Percentiles rank a stretch among this genome's conserved stretches.
These are phyloP conservation scores for Athrips mouffetella DNA, from an alignment of 2,888 invertebrate genomes.

Conservation along the genomic window DNA sequence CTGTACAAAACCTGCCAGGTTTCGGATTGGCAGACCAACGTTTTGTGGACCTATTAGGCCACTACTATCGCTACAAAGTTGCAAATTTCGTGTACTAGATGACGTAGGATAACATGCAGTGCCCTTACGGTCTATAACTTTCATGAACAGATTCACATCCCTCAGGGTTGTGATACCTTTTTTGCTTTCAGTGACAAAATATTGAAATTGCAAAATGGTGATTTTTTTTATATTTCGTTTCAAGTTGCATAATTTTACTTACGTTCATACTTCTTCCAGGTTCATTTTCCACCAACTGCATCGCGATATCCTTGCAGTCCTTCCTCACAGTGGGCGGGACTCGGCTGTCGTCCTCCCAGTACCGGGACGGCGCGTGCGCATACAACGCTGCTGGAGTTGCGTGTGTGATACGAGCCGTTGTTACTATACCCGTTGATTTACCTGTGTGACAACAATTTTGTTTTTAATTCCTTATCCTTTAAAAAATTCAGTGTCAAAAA, in stretches of 20 bases:
- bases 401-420: constrained; percentile 87
- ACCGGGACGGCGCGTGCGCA: constrained; percentile 85
- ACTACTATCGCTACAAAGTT: no score
- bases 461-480: not conserved
- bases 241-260: constrained; percentile 30
- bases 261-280: constrained; percentile 87
- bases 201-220: no score
- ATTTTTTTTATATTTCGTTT: no score
- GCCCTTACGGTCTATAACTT: no score
- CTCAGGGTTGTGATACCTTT: no score
- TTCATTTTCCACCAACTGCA: constrained; percentile 87
- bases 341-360: constrained; percentile 89
- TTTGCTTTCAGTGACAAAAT: no score
- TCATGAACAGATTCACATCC: no score
- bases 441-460: constrained; percentile 60
- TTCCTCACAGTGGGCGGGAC: constrained; percentile 83
- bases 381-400: constrained; percentile 88
- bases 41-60: no score
- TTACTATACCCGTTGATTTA: constrained; percentile 89
- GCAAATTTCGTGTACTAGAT: no score
- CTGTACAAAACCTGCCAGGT: no score
- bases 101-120: no score
- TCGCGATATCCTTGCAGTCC: constrained; percentile 87
- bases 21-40: no score
- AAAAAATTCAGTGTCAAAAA: not conserved